phyloP scores from a whole-genome alignment of 2,888 invertebrate species.

The Deroplatys truncata region DNA sequence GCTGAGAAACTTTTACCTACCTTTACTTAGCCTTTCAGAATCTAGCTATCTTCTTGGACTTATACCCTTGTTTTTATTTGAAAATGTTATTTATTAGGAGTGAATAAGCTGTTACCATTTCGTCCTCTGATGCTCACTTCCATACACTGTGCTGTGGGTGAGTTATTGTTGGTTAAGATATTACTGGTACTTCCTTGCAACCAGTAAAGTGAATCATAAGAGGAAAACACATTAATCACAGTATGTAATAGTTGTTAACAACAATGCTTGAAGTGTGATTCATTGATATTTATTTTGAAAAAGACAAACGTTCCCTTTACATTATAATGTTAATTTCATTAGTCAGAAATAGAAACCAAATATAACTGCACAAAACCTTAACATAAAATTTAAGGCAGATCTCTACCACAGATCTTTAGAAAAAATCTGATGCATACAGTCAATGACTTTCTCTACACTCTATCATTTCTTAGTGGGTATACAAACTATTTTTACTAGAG shows the following conservation, averaged over 20 bases:
- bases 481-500: too few relatives aligned
- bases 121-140: slow-evolving; percentile 91
- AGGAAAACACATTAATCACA: slow-evolving; percentile 28
- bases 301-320: neutral
- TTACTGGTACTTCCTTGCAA: slow-evolving; percentile 50
- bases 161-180: slow-evolving; percentile 67
- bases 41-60: slow-evolving; percentile 68
- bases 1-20: slow-evolving; percentile 46
- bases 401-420: too few relatives aligned
- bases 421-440: too few relatives aligned
- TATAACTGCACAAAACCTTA: too few relatives aligned
- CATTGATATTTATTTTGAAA: neutral
- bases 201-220: slow-evolving; percentile 32
- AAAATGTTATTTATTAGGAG: slow-evolving; percentile 55
- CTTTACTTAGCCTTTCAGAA: slow-evolving; percentile 58
- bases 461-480: too few relatives aligned
- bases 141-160: slow-evolving; percentile 84
- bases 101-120: slow-evolving; percentile 70
- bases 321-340: too few relatives aligned
- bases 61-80: slow-evolving; percentile 70
- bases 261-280: neutral
- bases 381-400: too few relatives aligned
- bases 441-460: too few relatives aligned
- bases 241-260: neutral
- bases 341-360: too few relatives aligned